Evolutionary conservation across 2,113 vertebrate genomes (phyloP).

Genomic region (Talpa occidentalis): DNA sequence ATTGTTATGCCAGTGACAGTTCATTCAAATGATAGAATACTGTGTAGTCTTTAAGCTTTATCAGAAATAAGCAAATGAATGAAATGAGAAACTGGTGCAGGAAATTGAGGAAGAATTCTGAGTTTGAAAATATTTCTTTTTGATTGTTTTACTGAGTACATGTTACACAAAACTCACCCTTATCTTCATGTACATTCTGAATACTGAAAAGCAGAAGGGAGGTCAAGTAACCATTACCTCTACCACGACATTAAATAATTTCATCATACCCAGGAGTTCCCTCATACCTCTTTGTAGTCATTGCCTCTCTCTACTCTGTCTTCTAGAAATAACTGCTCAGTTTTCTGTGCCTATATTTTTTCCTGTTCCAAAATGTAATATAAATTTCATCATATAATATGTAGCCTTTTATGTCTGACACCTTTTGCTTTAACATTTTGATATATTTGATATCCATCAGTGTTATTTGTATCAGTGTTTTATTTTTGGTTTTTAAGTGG

Average conservation of each 20-base stretch:
- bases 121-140: not conserved
- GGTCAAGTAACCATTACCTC: not conserved
- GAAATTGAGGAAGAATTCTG: not conserved
- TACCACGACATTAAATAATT: not conserved
- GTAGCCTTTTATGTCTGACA: not conserved
- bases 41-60: not conserved
- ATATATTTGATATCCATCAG: not conserved
- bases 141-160: not conserved
- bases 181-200: not conserved
- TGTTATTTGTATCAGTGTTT: not conserved
- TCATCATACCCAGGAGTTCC: not conserved
- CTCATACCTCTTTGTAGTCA: not conserved
- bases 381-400: not conserved
- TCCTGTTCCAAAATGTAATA: not conserved
- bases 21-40: not conserved
- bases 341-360: not conserved
- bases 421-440: conserved; percentile 6
- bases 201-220: not conserved
- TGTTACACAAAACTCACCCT: not conserved
- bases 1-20: not conserved
- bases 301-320: not conserved
- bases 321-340: not conserved
- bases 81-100: not conserved
- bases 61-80: not conserved
- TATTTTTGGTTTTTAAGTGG: not conserved